Evolutionary conservation across 2,888 invertebrate genomes (phyloP), one percentile per base, ranked within the genome.

Genomic region (Steinernema hermaphroditum): DNA sequence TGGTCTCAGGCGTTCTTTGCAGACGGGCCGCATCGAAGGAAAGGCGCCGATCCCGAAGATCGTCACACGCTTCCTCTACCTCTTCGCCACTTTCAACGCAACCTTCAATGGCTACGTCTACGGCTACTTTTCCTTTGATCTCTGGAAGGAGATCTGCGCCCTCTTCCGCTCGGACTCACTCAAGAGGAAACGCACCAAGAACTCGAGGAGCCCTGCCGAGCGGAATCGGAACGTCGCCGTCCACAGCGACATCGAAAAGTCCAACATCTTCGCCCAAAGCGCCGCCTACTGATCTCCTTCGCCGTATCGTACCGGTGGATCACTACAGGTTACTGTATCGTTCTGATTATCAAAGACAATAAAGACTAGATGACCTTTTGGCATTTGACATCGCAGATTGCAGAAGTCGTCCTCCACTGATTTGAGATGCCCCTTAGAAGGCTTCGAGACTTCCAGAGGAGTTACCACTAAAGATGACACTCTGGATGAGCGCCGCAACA

Each of bases 1-100:
- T n/a, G n/a, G n/a, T n/a, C 37, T 37, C 6, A 37, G 6, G 6
- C 12, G 37, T 12, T 37, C 16, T 4, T 54, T 54, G 22, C 54
- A 54, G 54, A 54, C 54, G 9, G 54, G 54, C 4, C 22, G 54
- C 6, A 54, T 54, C 22, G 54, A 54, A 62, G n/a, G 69, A 22
- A 71, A 41, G 27, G 41, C 46, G 43, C 68, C 74, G 68, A 50
- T 70, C 68, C 34, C 49, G 68, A 14, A 70, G 71, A 34, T 46
- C 46, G 24, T 43, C 46, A 34, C 49, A 19, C 41, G 74, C 9
- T 70, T 43, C 50, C 70, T 54, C 24, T 54, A 54, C 54, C 54
- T 54, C 54, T 54, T 54, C 54, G 54, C 54, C 22, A 54, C 54
- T 22, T 54, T 54, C 54, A 9, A 54, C 24, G 8, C 6, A 6